Conservation (phyloP, 1,140 invertebrate genomes). For the Antheraea pernyi region DNA sequence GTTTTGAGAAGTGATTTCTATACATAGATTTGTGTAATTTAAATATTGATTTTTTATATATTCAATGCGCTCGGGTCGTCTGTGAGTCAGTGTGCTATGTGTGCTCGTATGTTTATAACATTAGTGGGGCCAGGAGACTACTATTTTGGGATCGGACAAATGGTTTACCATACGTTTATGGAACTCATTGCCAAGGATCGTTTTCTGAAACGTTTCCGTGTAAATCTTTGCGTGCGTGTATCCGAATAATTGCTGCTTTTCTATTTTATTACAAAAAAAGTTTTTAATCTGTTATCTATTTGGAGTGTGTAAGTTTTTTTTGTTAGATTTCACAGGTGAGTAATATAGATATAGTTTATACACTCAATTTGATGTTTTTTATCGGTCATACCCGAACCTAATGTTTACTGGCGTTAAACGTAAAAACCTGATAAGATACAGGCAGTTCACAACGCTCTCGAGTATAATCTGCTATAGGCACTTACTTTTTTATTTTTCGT, state of each 20-base stretch:
- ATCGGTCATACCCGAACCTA: slow-evolving; percentile 1
- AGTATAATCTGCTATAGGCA: not conserved
- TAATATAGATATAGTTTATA: not conserved
- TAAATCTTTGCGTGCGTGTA: not conserved
- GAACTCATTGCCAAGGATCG: slow-evolving; percentile 3
- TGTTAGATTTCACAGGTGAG: not conserved
- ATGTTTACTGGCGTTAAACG: slow-evolving; percentile 1
- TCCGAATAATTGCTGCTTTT: not conserved
- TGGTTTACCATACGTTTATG: slow-evolving; percentile 3
- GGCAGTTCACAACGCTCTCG: not conserved
- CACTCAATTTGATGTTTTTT: not conserved
- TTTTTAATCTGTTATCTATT: not conserved
- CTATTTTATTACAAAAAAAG: not conserved
- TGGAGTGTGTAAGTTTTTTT: not conserved
- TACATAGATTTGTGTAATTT: slow-evolving; percentile 49
- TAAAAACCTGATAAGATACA: not conserved
- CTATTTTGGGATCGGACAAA: slow-evolving; percentile 47
- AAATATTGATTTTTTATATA: slow-evolving; percentile 71
- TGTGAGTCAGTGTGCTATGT: slow-evolving; percentile 20
- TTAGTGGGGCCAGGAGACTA: slow-evolving; percentile 14
- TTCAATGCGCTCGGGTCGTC: slow-evolving; percentile 32
- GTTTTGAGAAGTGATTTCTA: slow-evolving; percentile 26
- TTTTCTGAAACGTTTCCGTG: not conserved
- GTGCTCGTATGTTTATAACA: slow-evolving; percentile 3
- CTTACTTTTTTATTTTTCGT: not conserved